Evolutionary conservation across 2,797 vertebrate genomes (phyloP).

Genomic region (Semaprochilodus insignis): DNA sequence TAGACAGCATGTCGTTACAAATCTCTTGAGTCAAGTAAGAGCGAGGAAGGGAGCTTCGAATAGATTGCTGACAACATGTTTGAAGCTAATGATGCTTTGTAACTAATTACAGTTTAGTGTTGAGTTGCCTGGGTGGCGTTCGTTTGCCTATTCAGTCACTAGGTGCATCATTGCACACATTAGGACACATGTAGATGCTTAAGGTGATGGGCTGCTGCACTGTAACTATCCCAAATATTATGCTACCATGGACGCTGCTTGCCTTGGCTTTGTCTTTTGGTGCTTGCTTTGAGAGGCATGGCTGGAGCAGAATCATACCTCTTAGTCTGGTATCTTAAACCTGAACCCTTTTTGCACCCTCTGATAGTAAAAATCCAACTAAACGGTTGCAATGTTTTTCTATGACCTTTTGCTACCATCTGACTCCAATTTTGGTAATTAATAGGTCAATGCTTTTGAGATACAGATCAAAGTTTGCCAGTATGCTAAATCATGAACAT

Average conservation of each 20-base stretch:
- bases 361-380: background rate
- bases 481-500: slow-evolving; percentile 6
- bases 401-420: background rate
- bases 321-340: background rate
- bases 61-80: slow-evolving; percentile 47
- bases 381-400: background rate
- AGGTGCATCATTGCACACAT: background rate
- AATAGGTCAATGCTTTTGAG: background rate
- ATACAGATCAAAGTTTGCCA: slow-evolving; percentile 2
- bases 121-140: slow-evolving; percentile 6
- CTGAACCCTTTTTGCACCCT: background rate
- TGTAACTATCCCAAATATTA: slow-evolving; percentile 18
- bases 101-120: slow-evolving; percentile 9
- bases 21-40: slow-evolving; percentile 54
- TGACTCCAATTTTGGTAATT: slow-evolving; percentile 8
- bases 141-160: background rate
- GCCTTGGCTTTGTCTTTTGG: background rate
- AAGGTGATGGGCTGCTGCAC: background rate
- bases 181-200: background rate
- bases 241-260: slow-evolving; percentile 35
- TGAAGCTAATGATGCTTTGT: slow-evolving; percentile 46
- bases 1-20: slow-evolving; percentile 37
- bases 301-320: background rate
- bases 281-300: background rate
- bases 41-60: slow-evolving; percentile 56